phyloP scores from a whole-genome alignment of 2,113 vertebrate species.

The Micronisus gabar region DNA sequence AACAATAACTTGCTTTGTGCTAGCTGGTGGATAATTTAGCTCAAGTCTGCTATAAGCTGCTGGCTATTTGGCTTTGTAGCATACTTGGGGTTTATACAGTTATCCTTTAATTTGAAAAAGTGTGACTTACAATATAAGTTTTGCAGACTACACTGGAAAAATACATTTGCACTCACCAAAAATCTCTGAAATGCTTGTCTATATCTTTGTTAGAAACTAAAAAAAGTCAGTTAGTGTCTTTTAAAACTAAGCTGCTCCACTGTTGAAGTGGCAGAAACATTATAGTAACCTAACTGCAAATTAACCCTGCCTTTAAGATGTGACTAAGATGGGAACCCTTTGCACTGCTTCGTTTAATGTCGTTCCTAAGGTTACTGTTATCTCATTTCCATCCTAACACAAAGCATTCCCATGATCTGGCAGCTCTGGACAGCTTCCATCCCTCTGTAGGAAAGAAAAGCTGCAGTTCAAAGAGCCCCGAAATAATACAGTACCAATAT shows the following conservation, averaged over 20 bases:
- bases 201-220: neutral
- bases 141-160: neutral
- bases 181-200: neutral
- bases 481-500: neutral
- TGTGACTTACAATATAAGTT: accelerated
- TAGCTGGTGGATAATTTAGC: neutral
- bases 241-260: neutral
- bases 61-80: neutral
- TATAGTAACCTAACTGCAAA: neutral
- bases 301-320: neutral
- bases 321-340: neutral
- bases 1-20: neutral
- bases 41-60: neutral
- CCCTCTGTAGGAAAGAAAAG: neutral
- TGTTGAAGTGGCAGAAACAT: neutral
- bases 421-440: neutral
- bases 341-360: neutral
- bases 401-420: neutral
- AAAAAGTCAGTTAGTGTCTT: neutral
- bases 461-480: neutral
- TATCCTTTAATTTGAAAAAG: neutral
- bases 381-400: neutral
- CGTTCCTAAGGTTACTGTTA: neutral
- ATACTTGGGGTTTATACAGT: neutral
- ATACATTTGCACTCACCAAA: neutral